phyloP scores from a whole-genome alignment of 2,888 invertebrate genomes.

The Drosophila demipolita region DNA sequence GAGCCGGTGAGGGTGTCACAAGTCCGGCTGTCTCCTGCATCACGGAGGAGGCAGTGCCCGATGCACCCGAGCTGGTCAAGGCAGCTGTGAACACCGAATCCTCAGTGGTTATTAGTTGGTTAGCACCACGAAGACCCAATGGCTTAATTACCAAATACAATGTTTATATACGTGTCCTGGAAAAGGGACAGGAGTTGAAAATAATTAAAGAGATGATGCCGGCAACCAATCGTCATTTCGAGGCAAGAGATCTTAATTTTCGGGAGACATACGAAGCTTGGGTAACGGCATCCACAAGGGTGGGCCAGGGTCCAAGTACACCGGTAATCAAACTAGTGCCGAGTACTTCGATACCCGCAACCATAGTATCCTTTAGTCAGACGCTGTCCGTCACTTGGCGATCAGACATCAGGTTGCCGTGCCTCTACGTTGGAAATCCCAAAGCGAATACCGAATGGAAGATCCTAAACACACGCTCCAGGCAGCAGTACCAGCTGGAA shows the following conservation, averaged over 20 bases:
- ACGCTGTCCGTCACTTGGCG: conserved; percentile 86
- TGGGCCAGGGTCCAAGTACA: conserved; percentile 87
- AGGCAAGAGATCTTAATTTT: conserved; percentile 86
- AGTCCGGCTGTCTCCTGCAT: conserved; percentile 87
- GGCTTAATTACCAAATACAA: conserved; percentile 88
- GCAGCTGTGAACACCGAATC: conserved; percentile 87
- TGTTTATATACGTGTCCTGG: conserved; percentile 87
- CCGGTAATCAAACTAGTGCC: conserved; percentile 86
- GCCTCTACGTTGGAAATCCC: conserved; percentile 86
- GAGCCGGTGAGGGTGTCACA: conserved; percentile 87
- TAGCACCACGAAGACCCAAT: conserved; percentile 88
- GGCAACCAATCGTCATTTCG: conserved; percentile 86
- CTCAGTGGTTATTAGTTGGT: conserved; percentile 88
- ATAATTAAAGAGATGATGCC: conserved; percentile 85
- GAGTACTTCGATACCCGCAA: conserved; percentile 86
- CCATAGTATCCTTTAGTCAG: conserved; percentile 87
- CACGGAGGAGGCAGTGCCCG: conserved; percentile 88
- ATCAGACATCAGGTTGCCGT: conserved; percentile 86
- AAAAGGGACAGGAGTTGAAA: conserved; percentile 86
- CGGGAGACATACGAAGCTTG: conserved; percentile 87
- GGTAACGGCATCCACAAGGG: conserved; percentile 88
- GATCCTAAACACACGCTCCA: conserved; percentile 84
- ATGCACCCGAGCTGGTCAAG: conserved; percentile 88
- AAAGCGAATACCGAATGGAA: conserved; percentile 86
- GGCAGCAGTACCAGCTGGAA: conserved; percentile 83